Percentiles rank a stretch among this genome's conserved stretches.
Evolutionary conservation across 2,888 invertebrate genomes (phyloP).

Genomic region (Vesta saturnalis): DNA sequence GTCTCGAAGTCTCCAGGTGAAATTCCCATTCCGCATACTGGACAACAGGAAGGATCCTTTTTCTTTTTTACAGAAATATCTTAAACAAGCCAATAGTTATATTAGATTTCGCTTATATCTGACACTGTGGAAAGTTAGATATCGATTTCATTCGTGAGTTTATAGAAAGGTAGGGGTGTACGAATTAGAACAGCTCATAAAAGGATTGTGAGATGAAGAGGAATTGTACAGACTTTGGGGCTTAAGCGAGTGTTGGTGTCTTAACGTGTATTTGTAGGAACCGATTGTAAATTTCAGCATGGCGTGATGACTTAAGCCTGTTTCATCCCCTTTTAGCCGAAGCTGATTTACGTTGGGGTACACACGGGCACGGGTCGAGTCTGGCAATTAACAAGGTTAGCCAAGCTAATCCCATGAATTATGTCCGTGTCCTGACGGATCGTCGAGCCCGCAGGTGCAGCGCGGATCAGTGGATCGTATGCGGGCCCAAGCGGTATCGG

Average conservation of each 20-base stretch:
- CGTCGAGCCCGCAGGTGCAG: slow-evolving; percentile 52
- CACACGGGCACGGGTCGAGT: slow-evolving; percentile 59
- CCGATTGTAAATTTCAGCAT: slow-evolving; percentile 58
- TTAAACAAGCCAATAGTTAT: slow-evolving; percentile 7
- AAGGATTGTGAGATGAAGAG: slow-evolving; percentile 37
- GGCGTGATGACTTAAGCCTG: slow-evolving; percentile 62
- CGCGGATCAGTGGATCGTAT: slow-evolving; percentile 50
- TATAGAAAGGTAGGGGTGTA: slow-evolving; percentile 30
- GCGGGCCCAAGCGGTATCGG: slow-evolving; percentile 49
- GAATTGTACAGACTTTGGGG: slow-evolving; percentile 29
- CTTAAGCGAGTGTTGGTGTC: slow-evolving; percentile 41
- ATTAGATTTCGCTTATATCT: too few relatives aligned
- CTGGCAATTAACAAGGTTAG: slow-evolving; percentile 66
- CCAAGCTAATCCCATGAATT: slow-evolving; percentile 65
- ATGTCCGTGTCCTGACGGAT: slow-evolving; percentile 61
- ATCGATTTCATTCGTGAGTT: slow-evolving; percentile 30
- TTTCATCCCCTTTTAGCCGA: slow-evolving; percentile 62
- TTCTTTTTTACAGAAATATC: slow-evolving; percentile 53
- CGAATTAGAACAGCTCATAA: slow-evolving; percentile 34
- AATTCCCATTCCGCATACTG: slow-evolving; percentile 75
- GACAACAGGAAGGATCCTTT: slow-evolving; percentile 66
- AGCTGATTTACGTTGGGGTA: slow-evolving; percentile 62
- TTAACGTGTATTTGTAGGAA: slow-evolving; percentile 46
- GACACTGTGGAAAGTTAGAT: slow-evolving; percentile 23
- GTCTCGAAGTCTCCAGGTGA: slow-evolving; percentile 73